Base-by-base conservation (phyloP, 2,797 vertebrate species). In the Phrynocephalus vlangalii region DNA sequence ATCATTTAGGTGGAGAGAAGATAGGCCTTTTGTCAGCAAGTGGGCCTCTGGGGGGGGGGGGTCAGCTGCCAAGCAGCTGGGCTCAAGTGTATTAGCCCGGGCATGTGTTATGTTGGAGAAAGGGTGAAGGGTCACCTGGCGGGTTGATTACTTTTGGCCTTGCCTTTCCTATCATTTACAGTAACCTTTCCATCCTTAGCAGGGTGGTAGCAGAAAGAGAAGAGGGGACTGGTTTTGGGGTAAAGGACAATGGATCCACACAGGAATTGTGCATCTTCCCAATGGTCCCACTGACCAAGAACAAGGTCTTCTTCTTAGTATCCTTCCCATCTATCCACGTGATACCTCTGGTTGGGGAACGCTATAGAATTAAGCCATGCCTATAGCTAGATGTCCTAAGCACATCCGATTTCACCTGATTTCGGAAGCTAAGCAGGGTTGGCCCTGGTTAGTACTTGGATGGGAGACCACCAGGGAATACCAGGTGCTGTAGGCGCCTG, bases 1-100 rank as follows among this genome's bases (percentile, higher is more conserved):
- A 98, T 98, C 97, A 98, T 98, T 98, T 98, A 97, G 98, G 97
- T 96, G 96, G 97, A 97, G 97, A 97, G 96, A 95, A 97, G 97
- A 97, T 96, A 97, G 96, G 97, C 96, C 97, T 97, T 95, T 97
- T 97, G 97, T 97, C 97, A 97, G 97, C 94, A 85, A 95, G 90
- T 94, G 95, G 94, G 95, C 95, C 92, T 91, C 91, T 87, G 91
- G 94, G 89, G 96, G 96, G 90, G 90, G 89, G 96, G 96, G 90
- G 89, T 95, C 92, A 91, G 89, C 93, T 83, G 89, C 85, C 94
- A 24, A 92, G 92, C 93, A 87, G 93, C 84, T 84, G 92, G 73
- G 89, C 80, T 91, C 84, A n/a, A 28, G 87, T 85, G 56, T 85
- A 70, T 86, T 91, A 44, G 94, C 85, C 91, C 50, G 2, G 86